Percentiles rank a stretch among this genome's conserved stretches.
Evolutionary conservation across 2,113 vertebrate genomes (phyloP).

Genomic region (Epinephelus cyanopodus): DNA sequence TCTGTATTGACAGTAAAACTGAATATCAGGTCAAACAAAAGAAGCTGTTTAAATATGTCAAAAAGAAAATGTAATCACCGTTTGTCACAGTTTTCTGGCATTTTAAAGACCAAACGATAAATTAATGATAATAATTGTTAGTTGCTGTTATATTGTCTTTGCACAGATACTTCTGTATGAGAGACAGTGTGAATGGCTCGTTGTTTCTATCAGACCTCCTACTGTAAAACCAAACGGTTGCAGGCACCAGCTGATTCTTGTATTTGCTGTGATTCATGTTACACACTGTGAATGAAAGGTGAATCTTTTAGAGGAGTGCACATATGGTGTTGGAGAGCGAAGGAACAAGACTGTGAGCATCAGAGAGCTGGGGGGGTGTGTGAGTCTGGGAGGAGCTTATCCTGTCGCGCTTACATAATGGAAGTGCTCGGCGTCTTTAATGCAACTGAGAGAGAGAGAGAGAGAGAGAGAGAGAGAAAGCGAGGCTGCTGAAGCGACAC

Average conservation of each 20-base stretch:
- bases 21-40: not conserved
- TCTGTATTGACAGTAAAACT: not conserved
- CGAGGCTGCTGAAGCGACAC: constrained; percentile 32
- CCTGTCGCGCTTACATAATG: constrained; percentile 77
- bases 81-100: not conserved
- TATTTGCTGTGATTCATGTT: not conserved
- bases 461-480: constrained; percentile 39
- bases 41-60: too few relatives aligned
- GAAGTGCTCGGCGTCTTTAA: constrained; percentile 56
- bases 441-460: constrained; percentile 48
- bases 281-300: constrained; percentile 31
- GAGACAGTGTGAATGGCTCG: not conserved
- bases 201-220: not conserved
- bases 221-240: not conserved
- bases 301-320: constrained; percentile 3
- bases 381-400: constrained; percentile 69
- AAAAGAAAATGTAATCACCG: not conserved
- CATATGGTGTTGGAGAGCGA: not conserved
- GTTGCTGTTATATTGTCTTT: not conserved
- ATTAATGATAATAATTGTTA: not conserved
- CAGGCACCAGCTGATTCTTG: not conserved
- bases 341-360: constrained; percentile 30
- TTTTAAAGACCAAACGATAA: not conserved
- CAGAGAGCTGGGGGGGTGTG: not conserved
- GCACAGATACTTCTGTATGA: not conserved